phyloP scores from a whole-genome alignment of 2,797 vertebrate species.

The Heliangelus exortis region DNA sequence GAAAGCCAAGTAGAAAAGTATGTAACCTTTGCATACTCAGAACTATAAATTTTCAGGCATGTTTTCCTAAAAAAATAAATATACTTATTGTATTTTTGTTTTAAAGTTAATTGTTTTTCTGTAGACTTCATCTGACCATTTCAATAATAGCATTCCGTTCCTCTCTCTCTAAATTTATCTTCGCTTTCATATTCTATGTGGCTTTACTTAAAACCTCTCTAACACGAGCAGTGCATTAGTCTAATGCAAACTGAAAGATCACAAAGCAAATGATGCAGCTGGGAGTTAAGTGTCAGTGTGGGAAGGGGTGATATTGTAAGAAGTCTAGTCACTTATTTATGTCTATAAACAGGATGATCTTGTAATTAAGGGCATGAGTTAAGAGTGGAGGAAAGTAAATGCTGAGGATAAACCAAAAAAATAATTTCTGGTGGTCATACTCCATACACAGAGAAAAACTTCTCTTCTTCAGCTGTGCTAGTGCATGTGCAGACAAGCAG shows the following conservation, averaged over 20 bases:
- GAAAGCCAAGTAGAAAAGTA: background rate
- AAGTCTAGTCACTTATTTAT: background rate
- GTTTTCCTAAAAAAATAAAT: background rate
- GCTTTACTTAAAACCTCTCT: background rate
- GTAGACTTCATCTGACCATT: background rate
- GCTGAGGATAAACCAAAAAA: background rate
- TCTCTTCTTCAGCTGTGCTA: background rate
- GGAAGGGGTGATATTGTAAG: background rate
- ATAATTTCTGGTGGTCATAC: background rate
- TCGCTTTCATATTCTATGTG: background rate
- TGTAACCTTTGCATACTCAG: background rate
- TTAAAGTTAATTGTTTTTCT: background rate
- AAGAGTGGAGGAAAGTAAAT: background rate
- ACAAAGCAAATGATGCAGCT: background rate
- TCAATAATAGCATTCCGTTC: background rate
- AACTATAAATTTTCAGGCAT: background rate
- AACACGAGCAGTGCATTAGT: background rate
- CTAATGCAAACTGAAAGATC: background rate
- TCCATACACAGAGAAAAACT: background rate
- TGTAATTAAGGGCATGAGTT: background rate
- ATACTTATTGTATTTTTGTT: background rate
- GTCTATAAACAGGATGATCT: background rate
- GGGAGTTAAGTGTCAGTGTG: background rate
- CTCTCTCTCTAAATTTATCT: background rate
- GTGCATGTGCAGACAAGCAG: fast-evolving